phyloP scores from a whole-genome alignment of 2,113 vertebrate genomes.

The Pituophis catenifer region DNA sequence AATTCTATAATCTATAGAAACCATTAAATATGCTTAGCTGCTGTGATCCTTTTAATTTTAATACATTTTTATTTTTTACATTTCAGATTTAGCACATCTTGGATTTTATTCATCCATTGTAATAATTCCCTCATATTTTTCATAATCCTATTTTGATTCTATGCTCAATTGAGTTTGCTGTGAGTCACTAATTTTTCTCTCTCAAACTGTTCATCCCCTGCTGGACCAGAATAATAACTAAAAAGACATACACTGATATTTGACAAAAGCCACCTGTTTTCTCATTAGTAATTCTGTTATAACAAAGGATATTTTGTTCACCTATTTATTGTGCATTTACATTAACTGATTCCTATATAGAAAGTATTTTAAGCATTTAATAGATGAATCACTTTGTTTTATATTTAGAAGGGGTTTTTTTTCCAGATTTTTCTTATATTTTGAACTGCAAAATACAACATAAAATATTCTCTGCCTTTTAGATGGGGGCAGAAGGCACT shows the following conservation, averaged over 20 bases:
- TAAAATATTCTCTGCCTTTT: constrained; percentile 9
- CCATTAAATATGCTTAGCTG: neutral
- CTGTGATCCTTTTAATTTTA: neutral
- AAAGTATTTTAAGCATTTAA: neutral
- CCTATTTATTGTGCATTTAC: neutral
- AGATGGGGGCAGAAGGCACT: constrained; percentile 85
- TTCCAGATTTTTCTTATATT: neutral
- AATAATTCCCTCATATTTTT: neutral
- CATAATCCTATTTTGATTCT: neutral
- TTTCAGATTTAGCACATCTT: neutral
- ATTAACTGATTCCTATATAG: neutral
- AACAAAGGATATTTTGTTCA: neutral
- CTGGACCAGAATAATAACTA: neutral
- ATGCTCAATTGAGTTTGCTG: neutral
- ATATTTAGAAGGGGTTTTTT: neutral
- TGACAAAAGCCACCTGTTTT: neutral
- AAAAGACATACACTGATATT: neutral
- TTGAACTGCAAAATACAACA: neutral
- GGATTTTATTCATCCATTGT: neutral
- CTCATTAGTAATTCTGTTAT: neutral
- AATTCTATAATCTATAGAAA: neutral
- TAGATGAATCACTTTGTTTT: neutral
- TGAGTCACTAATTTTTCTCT: neutral
- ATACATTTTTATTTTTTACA: neutral
- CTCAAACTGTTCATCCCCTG: neutral